Evolutionary conservation across 2,113 vertebrate species (phyloP), one percentile per base, ranked within the genome.

Genomic region (Podilymbus podiceps): DNA sequence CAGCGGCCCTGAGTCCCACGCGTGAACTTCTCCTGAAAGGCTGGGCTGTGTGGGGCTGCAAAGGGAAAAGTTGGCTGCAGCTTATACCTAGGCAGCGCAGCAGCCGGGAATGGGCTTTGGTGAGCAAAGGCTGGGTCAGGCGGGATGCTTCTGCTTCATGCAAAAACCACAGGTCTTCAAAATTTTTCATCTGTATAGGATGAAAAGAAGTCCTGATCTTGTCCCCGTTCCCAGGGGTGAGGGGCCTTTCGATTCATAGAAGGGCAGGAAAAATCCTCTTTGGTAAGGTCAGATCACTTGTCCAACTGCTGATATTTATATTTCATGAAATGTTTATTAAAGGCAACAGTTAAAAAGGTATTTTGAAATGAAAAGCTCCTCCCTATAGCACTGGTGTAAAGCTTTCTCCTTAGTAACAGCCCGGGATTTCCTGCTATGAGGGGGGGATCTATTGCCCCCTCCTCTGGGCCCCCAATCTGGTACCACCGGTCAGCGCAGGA

Each of bases 21-120:
- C n/a, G 2, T 0, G 3, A 40, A 17, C 17, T 81, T 21, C 33
- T 49, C 1, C 1, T 47, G 5, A 6, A 31, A 46, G 1, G 4
- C 40, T 6, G 71, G 28, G 5, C 3, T 0, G 62, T 33, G 27
- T 1, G 7, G 9, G 17, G 35, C 53, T 90, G 67, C 16, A 4
- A 42, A 50, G 53, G 50, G 38, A 12, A 20, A 58, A 85, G 56
- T 19, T n/a, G 5, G 28, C 76, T n/a, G 60, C 69, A 55, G 35
- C 20, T 24, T 40, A 2, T 5, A 6, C 6, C 33, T 12, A 4
- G 9, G 12, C 25, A 12, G 21, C 1, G 20, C 81, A 23, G 68
- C 75, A 38, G 42, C 46, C 55, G 5, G 55, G 56, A 59, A 25
- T 0, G 2, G 31, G 1, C 19, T 74, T 46, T 50, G 38, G 16